Conservation (phyloP, 2,888 invertebrate species). For the Drosophila infuscata region DNA sequence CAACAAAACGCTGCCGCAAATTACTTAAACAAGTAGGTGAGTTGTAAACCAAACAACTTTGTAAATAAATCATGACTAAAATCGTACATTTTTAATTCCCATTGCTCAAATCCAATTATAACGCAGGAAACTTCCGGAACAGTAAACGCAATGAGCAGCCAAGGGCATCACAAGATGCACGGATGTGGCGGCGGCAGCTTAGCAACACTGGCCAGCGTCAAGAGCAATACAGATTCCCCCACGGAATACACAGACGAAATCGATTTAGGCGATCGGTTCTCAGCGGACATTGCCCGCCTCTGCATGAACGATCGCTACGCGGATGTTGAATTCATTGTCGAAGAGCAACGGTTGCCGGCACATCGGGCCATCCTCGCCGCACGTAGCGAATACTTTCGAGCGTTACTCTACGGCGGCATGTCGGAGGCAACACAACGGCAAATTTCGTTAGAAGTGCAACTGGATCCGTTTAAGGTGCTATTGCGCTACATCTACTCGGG, state of each 20-base stretch:
- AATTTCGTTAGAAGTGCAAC: slow-evolving; percentile 93
- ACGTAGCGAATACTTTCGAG: slow-evolving; percentile 98
- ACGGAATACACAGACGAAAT: slow-evolving; percentile 86
- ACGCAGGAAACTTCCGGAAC: neutral
- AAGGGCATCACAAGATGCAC: slow-evolving; percentile 86
- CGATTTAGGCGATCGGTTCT: slow-evolving; percentile 89
- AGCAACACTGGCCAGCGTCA: slow-evolving; percentile 77
- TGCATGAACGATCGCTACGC: slow-evolving; percentile 95
- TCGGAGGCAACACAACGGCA: slow-evolving; percentile 91
- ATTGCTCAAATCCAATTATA: slow-evolving; percentile 3
- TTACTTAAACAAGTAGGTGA: slow-evolving; percentile 21
- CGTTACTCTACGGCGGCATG: slow-evolving; percentile 91
- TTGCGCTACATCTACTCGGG: slow-evolving; percentile 98
- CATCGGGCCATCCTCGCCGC: slow-evolving; percentile 94
- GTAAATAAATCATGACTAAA: neutral
- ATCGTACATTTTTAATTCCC: neutral
- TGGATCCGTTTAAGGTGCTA: slow-evolving; percentile 94
- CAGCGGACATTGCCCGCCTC: slow-evolving; percentile 93
- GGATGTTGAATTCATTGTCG: slow-evolving; percentile 95
- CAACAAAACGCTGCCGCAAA: slow-evolving; percentile 9
- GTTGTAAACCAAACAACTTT: neutral
- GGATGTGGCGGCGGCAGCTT: slow-evolving; percentile 82
- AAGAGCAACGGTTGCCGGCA: slow-evolving; percentile 86
- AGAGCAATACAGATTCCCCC: slow-evolving; percentile 57
- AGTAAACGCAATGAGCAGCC: slow-evolving; percentile 82